A percentile compares a stretch with the other conserved stretches of the same genome.
These are phyloP conservation scores for Drosophila prosaltans DNA, from an alignment of 1,140 invertebrate genomes.

Conservation along the genomic window DNA sequence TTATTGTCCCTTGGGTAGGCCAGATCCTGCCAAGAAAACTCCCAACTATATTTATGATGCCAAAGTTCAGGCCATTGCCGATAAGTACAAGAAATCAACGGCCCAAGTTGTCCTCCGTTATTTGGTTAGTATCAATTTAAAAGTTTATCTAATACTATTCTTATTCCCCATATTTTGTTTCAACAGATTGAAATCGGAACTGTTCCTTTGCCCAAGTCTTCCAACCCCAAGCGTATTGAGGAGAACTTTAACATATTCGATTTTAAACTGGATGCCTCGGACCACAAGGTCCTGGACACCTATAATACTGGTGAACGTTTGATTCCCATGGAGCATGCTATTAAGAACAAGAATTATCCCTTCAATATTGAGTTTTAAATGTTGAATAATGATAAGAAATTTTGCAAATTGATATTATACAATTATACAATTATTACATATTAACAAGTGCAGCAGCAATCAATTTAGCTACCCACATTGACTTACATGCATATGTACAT, in stretches of 20 bases:
- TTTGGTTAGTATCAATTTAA: constrained; percentile 85
- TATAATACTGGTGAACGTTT: constrained; percentile 84
- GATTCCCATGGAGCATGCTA: constrained; percentile 75
- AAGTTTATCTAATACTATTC: background rate
- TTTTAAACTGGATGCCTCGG: constrained; percentile 87
- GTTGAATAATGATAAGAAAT: constrained; percentile 15
- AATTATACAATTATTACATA: background rate
- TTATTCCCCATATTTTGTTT: constrained; percentile 17
- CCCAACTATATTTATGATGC: constrained; percentile 87
- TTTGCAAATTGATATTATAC: constrained; percentile 26
- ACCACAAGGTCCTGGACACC: constrained; percentile 85
- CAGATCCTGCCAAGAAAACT: constrained; percentile 88
- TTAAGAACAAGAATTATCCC: constrained; percentile 86
- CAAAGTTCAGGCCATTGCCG: constrained; percentile 86
- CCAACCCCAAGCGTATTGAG: constrained; percentile 88
- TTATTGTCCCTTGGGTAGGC: constrained; percentile 91
- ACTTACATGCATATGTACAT: background rate
- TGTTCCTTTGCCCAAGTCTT: constrained; percentile 92
- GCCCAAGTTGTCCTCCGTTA: constrained; percentile 88
- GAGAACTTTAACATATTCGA: constrained; percentile 92
- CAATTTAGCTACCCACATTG: constrained; percentile 1
- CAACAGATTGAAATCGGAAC: constrained; percentile 89
- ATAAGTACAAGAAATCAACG: constrained; percentile 88
- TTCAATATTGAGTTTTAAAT: constrained; percentile 84
- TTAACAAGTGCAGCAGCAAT: constrained; percentile 8